Percentiles rank a stretch among this genome's conserved stretches.
These are phyloP conservation scores for Scolopax mira DNA, from an alignment of 2,113 vertebrate genomes.

Conservation along the genomic window DNA sequence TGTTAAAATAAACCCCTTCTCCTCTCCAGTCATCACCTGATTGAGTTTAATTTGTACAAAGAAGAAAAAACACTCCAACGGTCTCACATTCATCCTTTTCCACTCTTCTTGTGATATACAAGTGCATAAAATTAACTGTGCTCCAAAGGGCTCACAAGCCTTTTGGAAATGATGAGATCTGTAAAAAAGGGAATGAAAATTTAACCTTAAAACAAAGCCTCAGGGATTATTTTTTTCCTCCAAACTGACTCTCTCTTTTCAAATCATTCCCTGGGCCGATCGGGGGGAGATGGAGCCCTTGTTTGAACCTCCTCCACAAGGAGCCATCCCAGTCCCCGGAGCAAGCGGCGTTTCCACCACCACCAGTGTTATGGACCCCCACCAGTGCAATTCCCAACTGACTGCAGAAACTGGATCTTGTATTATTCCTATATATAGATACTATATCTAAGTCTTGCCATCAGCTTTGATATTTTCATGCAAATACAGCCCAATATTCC, in stretches of 20 bases:
- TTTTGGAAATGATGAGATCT: background rate
- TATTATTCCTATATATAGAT: rapidly evolving
- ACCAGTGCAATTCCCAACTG: background rate
- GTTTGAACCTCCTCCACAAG: background rate
- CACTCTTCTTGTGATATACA: background rate
- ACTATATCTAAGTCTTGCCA: rapidly evolving
- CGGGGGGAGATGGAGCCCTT: background rate
- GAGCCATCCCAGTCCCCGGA: background rate
- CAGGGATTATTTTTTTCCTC: background rate
- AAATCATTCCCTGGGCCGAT: background rate
- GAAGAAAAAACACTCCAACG: background rate
- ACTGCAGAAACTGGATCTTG: background rate
- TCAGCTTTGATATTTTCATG: background rate
- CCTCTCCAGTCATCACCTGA: background rate
- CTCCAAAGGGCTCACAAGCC: background rate
- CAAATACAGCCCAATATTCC: background rate
- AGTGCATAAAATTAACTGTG: background rate
- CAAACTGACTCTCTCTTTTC: background rate
- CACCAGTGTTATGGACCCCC: background rate
- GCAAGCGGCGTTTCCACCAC: background rate
- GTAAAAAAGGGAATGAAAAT: background rate
- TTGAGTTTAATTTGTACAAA: background rate
- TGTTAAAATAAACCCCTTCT: slow-evolving; percentile 6
- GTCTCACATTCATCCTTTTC: background rate
- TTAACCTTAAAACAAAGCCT: background rate